Base-by-base conservation (phyloP, 2,888 invertebrate genomes). In the Tenthredo distinguenda region DNA sequence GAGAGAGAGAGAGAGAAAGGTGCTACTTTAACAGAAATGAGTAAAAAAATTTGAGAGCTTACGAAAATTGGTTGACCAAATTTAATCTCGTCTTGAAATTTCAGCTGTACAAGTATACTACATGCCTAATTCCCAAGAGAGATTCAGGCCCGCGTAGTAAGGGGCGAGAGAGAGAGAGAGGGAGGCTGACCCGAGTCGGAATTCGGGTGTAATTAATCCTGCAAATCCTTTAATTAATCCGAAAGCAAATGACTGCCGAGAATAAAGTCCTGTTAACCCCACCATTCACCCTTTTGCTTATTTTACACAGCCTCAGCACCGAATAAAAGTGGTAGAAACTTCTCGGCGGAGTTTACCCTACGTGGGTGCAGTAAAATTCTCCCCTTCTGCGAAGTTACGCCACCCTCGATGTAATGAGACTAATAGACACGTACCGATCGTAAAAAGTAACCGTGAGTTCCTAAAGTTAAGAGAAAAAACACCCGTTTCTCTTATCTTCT, bases 381-480 rank as follows among this genome's bases (percentile, higher is more conserved):
- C 10, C 21, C 81, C 40, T n/a, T 34, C 55, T 40, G 26, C 34
- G n/a, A 31, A 86, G 55, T 74, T 84, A 83, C 85, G 68, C 43
- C 18, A 43, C 79, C 58, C 68, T 5, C 21, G 76, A 87, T 86
- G 86, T 91, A 91, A 92, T 91, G 91, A 90, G 90, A 89, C 91
- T 92, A 92, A 92, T 92, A 92, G 91, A 92, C 92, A 92, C 92
- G 92, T 92, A 92, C 87, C 74, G 87, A 88, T 91, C 92, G 91
- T 92, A 92, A 92, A 92, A 92, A 91, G 87, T 86, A 87, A 87
- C 89, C 88, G 89, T 76, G 84, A 83, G 84, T 92, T 90, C 87
- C 88, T 90, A 88, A 90, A 91, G 89, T 90, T 89, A 86, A 90
- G 88, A 85, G 87, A 85, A 86, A 86, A 74, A 85, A 82, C 12